Conservation (phyloP, 2,113 vertebrate species). For the Cynoglossus semilaevis region DNA sequence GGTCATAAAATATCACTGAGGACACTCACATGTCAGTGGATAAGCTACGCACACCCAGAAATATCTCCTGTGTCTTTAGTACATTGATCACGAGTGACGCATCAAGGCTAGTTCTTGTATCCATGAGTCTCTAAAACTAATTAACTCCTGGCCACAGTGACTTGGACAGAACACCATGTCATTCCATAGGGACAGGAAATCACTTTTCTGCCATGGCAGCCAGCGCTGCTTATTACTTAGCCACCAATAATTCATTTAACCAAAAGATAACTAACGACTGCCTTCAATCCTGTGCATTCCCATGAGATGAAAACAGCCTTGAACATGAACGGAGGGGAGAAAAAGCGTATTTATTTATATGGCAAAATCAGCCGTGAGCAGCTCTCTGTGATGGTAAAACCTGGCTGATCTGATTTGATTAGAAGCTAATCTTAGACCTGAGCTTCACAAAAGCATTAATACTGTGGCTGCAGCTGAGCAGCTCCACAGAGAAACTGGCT, state of each 20-base stretch:
- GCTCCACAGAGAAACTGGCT: conserved; percentile 36
- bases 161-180: conserved; percentile 54
- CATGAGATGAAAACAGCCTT: conserved; percentile 10
- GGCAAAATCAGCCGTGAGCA: conserved; percentile 16
- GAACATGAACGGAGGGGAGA: background rate
- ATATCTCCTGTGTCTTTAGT: conserved; percentile 6
- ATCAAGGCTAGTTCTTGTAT: conserved; percentile 32
- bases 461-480: conserved; percentile 35
- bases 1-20: conserved; percentile 27
- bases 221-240: conserved; percentile 27
- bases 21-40: conserved; percentile 29
- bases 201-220: conserved; percentile 29
- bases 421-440: conserved; percentile 31
- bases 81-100: conserved; percentile 26
- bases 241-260: conserved; percentile 42
- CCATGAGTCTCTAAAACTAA: conserved; percentile 31
- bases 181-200: conserved; percentile 34
- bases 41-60: conserved; percentile 14
- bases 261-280: conserved; percentile 24
- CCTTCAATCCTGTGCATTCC: background rate
- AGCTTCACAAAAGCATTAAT: conserved; percentile 34
- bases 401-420: conserved; percentile 36
- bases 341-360: conserved; percentile 4
- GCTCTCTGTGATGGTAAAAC: conserved; percentile 26
- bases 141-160: conserved; percentile 56